phyloP scores from a whole-genome alignment of 2,113 vertebrate genomes.

The Hippoglossus stenolepis region DNA sequence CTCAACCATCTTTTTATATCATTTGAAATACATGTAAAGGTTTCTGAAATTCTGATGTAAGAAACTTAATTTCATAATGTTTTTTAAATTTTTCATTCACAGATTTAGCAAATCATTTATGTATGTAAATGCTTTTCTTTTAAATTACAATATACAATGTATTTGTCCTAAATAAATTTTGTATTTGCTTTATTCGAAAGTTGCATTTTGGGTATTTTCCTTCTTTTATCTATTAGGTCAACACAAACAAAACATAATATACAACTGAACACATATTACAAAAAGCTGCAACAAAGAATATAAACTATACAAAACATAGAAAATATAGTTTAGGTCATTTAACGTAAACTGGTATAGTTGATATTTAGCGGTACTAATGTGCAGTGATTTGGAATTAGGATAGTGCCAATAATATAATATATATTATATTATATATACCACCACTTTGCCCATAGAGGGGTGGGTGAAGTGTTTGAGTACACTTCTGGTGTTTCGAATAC shows the following conservation, averaged over 20 bases:
- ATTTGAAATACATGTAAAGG: not conserved
- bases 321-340: not conserved
- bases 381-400: too few species aligned
- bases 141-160: not conserved
- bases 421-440: too few species aligned
- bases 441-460: too few species aligned
- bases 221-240: not conserved
- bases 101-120: too few species aligned
- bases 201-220: not conserved
- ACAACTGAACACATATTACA: not conserved
- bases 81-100: not conserved
- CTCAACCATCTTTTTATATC: not conserved
- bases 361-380: too few species aligned
- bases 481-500: too few species aligned
- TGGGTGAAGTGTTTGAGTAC: too few species aligned
- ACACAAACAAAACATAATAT: not conserved
- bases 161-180: constrained; percentile 18
- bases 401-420: too few species aligned
- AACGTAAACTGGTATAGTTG: too few species aligned
- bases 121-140: not conserved
- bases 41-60: not conserved
- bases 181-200: constrained; percentile 1
- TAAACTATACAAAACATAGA: not conserved
- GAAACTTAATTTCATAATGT: not conserved
- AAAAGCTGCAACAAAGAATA: not conserved